phyloP scores from a whole-genome alignment of 2,113 vertebrate species.

The Limnothrissa miodon region DNA sequence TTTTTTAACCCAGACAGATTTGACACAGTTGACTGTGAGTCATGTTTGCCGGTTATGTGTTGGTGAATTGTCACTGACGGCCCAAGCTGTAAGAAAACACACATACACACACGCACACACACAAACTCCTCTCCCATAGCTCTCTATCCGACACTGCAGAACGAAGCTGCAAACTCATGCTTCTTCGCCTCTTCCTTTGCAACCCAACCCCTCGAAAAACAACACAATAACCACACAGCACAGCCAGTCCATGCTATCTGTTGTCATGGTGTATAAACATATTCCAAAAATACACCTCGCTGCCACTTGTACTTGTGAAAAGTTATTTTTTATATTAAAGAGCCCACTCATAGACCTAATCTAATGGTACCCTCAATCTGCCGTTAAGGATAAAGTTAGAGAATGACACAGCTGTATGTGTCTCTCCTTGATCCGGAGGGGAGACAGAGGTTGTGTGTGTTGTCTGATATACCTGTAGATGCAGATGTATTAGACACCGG shows the following conservation, averaged over 20 bases:
- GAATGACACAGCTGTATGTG: neutral
- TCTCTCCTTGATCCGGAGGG: neutral
- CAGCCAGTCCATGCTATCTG: neutral
- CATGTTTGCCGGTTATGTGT: neutral
- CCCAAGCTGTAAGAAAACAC: neutral
- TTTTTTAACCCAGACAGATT: neutral
- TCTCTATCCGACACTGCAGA: neutral
- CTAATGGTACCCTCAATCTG: neutral
- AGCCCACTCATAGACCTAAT: neutral
- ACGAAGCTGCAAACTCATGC: constrained; percentile 12
- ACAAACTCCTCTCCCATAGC: neutral
- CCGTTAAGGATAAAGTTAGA: neutral
- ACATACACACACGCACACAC: neutral
- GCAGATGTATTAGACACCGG: neutral
- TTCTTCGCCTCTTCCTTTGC: neutral
- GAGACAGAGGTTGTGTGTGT: constrained; percentile 22
- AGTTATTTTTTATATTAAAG: neutral
- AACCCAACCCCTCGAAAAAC: neutral
- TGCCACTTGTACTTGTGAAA: neutral
- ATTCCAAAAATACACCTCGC: neutral
- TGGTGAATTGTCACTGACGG: neutral
- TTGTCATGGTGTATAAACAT: neutral
- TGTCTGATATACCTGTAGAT: constrained; percentile 47
- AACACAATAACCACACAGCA: neutral
- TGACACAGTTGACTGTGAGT: neutral